Evolutionary conservation across 53 echinoderm and acorn worm species (phyloP).

Genomic region (Glandiceps talaboti): DNA sequence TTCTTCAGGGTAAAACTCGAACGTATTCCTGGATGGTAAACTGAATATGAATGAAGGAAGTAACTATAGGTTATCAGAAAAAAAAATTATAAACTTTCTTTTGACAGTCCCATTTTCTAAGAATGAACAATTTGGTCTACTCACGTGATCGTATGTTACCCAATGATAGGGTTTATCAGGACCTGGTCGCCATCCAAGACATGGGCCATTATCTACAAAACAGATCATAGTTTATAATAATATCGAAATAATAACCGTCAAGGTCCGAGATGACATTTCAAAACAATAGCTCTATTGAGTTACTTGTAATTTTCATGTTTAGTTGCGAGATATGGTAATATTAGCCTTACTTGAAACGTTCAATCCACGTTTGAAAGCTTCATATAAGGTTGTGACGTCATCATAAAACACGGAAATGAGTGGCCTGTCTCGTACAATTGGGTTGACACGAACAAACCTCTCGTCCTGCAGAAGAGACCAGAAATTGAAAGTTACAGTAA

Average conservation of each 20-base stretch:
- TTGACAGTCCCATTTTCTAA: too few species aligned
- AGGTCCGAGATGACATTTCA: too few species aligned
- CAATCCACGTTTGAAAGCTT: constrained; percentile 64
- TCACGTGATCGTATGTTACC: constrained; percentile 43
- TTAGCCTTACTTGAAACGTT: constrained; percentile 44
- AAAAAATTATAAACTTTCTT: too few species aligned
- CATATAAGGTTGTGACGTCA: constrained; percentile 51
- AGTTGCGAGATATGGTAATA: not conserved
- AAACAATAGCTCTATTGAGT: too few species aligned
- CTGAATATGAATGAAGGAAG: too few species aligned
- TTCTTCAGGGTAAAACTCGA: too few species aligned
- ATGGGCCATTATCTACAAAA: constrained; percentile 37
- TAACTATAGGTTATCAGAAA: too few species aligned
- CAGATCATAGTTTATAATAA: constrained; percentile 3
- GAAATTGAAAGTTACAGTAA: too few species aligned
- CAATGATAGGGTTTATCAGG: constrained; percentile 31
- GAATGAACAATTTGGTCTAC: not conserved
- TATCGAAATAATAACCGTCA: constrained; percentile 1
- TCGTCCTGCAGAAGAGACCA: constrained; percentile 7
- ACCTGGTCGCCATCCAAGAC: constrained; percentile 39
- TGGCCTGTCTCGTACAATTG: constrained; percentile 2
- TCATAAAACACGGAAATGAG: constrained; percentile 35
- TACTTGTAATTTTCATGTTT: too few species aligned
- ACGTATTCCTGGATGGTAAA: too few species aligned
- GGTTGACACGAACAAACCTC: constrained; percentile 5